phyloP scores from a whole-genome alignment of 2,113 vertebrate genomes.

The Limanda limanda region DNA sequence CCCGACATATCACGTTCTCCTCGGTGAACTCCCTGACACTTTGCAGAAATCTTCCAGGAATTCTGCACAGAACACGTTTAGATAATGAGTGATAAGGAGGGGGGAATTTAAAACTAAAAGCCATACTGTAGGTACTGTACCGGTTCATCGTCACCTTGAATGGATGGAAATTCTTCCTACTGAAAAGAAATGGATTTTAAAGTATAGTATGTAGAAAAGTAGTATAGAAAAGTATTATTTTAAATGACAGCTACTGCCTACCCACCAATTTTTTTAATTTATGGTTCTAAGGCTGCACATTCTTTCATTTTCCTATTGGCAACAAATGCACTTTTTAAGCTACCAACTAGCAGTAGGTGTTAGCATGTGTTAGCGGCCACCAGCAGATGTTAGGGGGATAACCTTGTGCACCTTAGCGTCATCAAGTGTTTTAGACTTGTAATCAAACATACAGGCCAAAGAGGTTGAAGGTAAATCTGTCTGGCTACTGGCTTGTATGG shows the following conservation, averaged over 20 bases:
- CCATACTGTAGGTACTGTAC: not conserved
- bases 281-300: not conserved
- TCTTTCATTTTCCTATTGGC: not conserved
- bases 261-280: not conserved
- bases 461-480: too few relatives aligned
- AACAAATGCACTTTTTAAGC: not conserved
- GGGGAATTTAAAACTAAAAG: too few relatives aligned
- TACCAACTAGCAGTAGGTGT: too few relatives aligned
- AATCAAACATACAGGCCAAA: too few relatives aligned
- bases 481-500: too few relatives aligned
- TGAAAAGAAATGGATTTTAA: not conserved
- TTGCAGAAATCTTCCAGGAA: slow-evolving; percentile 12
- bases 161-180: not conserved
- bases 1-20: slow-evolving; percentile 22
- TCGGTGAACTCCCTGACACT: slow-evolving; percentile 41
- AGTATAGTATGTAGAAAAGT: not conserved
- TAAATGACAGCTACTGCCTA: not conserved
- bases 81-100: not conserved
- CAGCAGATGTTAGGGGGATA: too few relatives aligned
- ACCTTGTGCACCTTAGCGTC: too few relatives aligned
- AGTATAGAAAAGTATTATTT: not conserved
- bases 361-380: too few relatives aligned
- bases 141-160: not conserved
- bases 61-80: not conserved
- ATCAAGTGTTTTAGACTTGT: too few relatives aligned